Percentiles rank a stretch among this genome's conserved stretches.
These are phyloP conservation scores for Ibycter americanus DNA, from an alignment of 2,797 vertebrate genomes.

Conservation along the genomic window DNA sequence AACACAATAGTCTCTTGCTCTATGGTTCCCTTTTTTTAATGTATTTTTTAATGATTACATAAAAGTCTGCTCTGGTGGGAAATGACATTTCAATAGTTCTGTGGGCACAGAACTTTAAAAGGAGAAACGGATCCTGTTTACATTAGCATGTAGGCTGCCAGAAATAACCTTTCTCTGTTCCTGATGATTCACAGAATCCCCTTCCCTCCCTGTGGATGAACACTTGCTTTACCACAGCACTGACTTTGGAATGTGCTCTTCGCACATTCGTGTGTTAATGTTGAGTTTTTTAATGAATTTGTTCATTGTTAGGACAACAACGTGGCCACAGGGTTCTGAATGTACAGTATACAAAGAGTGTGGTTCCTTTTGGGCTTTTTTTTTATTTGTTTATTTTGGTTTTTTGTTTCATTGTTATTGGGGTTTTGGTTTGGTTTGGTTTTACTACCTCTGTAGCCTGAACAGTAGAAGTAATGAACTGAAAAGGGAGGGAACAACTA, in stretches of 20 bases:
- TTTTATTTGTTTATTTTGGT: background rate
- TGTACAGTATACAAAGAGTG: conserved; percentile 66
- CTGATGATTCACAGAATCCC: conserved; percentile 61
- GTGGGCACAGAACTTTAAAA: conserved; percentile 58
- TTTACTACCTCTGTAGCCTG: conserved; percentile 76
- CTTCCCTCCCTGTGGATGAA: conserved; percentile 64
- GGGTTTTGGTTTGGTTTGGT: conserved; percentile 54
- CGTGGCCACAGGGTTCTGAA: conserved; percentile 76
- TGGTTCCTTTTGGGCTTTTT: conserved; percentile 15
- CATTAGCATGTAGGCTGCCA: conserved; percentile 58
- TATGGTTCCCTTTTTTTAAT: conserved; percentile 64
- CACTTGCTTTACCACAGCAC: conserved; percentile 73
- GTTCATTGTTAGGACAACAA: conserved; percentile 76
- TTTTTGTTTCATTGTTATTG: background rate
- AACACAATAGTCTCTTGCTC: conserved; percentile 65
- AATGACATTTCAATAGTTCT: conserved; percentile 66
- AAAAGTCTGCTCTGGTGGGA: conserved; percentile 58
- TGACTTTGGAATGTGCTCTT: conserved; percentile 68
- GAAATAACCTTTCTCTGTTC: conserved; percentile 56
- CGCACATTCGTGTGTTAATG: conserved; percentile 59
- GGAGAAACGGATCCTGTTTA: conserved; percentile 40
- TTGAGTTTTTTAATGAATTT: conserved; percentile 68
- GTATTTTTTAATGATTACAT: conserved; percentile 59
- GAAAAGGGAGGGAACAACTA: conserved; percentile 45
- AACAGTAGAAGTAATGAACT: conserved; percentile 52